These are phyloP conservation scores for Acropora tenuis DNA, from an alignment of 64 coral and sea anemone genomes.

Conservation along the genomic window DNA sequence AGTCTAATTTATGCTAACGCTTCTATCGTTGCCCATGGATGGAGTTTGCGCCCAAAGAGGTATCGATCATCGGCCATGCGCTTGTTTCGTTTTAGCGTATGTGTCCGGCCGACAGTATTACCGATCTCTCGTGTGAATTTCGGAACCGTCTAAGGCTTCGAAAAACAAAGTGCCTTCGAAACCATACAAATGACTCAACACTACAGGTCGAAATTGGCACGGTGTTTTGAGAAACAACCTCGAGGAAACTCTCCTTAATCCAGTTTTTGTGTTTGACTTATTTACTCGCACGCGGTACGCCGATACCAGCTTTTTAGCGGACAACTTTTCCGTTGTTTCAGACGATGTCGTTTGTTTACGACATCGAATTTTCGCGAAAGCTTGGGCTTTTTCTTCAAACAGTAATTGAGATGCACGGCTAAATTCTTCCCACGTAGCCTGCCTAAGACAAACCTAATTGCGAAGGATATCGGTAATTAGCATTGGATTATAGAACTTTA, in stretches of 20 bases:
- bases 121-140: slow-evolving; percentile 47
- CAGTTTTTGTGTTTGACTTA: slow-evolving; percentile 4
- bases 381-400: neutral
- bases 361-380: neutral
- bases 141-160: slow-evolving; percentile 20
- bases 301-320: neutral
- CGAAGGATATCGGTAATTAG: slow-evolving; percentile 96
- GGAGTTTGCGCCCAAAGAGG: slow-evolving; percentile 27
- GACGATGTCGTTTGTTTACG: neutral
- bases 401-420: slow-evolving; percentile 41
- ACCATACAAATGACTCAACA: slow-evolving; percentile 65
- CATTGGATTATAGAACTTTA: slow-evolving; percentile 96
- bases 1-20: slow-evolving; percentile 94
- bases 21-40: slow-evolving; percentile 11
- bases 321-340: neutral
- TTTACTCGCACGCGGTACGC: neutral
- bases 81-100: slow-evolving; percentile 9
- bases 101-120: neutral
- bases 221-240: slow-evolving; percentile 56
- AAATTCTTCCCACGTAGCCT: slow-evolving; percentile 70
- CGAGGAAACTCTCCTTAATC: slow-evolving; percentile 33
- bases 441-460: slow-evolving; percentile 80
- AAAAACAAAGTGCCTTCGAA: slow-evolving; percentile 71
- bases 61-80: slow-evolving; percentile 44
- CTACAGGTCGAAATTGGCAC: slow-evolving; percentile 30